These are phyloP conservation scores for Micronycteris hirsuta DNA, from an alignment of 2,113 vertebrate species.

Conservation along the genomic window DNA sequence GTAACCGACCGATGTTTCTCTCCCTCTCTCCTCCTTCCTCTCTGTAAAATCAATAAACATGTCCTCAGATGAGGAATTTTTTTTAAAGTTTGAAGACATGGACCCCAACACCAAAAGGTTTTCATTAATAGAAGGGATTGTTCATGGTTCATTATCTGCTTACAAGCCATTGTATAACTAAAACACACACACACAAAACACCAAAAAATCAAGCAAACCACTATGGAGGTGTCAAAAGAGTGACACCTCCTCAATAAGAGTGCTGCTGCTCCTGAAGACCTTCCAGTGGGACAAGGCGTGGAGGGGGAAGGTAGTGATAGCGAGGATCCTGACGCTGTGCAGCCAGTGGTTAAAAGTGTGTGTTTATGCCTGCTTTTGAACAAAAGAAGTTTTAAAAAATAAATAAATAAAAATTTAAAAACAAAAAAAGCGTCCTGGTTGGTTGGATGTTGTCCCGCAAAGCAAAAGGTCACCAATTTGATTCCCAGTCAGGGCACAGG, in stretches of 20 bases:
- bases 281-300: not conserved
- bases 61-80: too few species aligned
- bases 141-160: not conserved
- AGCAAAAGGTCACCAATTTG: too few species aligned
- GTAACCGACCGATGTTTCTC: too few species aligned
- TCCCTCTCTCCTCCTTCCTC: too few species aligned
- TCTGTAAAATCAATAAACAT: too few species aligned
- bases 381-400: not conserved
- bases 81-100: not conserved
- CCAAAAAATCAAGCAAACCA: not conserved
- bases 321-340: not conserved
- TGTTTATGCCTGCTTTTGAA: not conserved
- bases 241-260: not conserved
- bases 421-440: not conserved
- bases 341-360: not conserved
- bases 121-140: not conserved
- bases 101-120: not conserved
- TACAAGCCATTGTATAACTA: not conserved
- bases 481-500: too few species aligned
- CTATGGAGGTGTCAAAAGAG: not conserved
- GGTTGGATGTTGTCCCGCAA: too few species aligned
- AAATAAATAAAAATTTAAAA: not conserved
- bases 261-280: not conserved
- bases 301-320: not conserved
- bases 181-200: too few species aligned